A percentile compares a stretch with the other conserved stretches of the same genome.
Evolutionary conservation across 2,888 invertebrate genomes (phyloP).

Genomic region (Tuta absoluta): DNA sequence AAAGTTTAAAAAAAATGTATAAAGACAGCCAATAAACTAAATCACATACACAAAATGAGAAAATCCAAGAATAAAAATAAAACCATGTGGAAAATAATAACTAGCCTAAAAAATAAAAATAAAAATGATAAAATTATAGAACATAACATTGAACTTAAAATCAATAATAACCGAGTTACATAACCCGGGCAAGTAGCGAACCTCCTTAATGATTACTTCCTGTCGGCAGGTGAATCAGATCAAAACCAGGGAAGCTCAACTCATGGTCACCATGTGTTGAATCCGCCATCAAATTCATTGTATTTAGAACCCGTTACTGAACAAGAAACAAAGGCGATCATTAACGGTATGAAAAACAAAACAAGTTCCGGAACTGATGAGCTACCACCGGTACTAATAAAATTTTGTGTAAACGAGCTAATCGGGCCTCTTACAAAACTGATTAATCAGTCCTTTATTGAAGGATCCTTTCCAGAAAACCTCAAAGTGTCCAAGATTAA

Average conservation of each 20-base stretch:
- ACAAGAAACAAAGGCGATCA: not conserved
- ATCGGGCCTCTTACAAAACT: not conserved
- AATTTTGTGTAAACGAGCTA: not conserved
- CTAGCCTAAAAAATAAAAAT: not conserved
- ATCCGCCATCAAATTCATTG: not conserved
- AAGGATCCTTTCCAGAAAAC: not conserved
- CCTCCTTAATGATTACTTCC: not conserved
- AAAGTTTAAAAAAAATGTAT: too few species aligned
- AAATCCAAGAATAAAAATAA: not conserved
- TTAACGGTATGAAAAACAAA: not conserved
- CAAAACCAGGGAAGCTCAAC: not conserved
- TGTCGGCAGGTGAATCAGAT: not conserved
- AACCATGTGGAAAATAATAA: conserved; percentile 5
- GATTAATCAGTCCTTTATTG: not conserved
- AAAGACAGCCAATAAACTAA: not conserved
- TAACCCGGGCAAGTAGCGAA: not conserved
- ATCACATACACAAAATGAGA: not conserved
- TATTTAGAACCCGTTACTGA: not conserved
- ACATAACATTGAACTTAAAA: not conserved
- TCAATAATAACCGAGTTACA: not conserved
- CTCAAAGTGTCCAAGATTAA: not conserved
- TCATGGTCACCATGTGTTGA: not conserved
- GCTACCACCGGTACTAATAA: not conserved
- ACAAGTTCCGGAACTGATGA: not conserved
- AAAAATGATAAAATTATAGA: not conserved